Evolutionary conservation across 2,888 invertebrate species (phyloP).

Genomic region (Ephialtes manifestator): DNA sequence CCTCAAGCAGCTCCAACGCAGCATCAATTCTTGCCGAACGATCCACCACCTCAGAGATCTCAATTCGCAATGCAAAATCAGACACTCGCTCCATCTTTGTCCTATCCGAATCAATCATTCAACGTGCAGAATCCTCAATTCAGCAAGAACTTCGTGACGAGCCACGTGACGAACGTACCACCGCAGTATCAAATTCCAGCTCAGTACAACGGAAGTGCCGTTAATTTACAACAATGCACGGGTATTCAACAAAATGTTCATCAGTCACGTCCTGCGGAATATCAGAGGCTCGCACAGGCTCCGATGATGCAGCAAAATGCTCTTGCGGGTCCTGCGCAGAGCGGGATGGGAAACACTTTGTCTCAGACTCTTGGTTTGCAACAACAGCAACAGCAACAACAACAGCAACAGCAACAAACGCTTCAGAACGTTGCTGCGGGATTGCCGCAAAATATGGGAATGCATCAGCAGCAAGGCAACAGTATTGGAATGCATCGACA

Average conservation of each 20-base stretch:
- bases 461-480: conserved; percentile 72
- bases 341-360: conserved; percentile 39
- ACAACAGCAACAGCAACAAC: conserved; percentile 55
- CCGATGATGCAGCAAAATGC: conserved; percentile 51
- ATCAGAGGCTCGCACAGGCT: conserved; percentile 59
- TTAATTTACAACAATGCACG: conserved; percentile 54
- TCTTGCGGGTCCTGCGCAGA: conserved; percentile 38
- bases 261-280: conserved; percentile 52
- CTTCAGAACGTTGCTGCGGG: conserved; percentile 58
- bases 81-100: conserved; percentile 68
- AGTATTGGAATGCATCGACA: conserved; percentile 74
- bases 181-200: conserved; percentile 67
- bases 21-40: conserved; percentile 56
- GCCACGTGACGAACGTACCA: conserved; percentile 70
- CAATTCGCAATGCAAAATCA: conserved; percentile 64
- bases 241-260: conserved; percentile 64
- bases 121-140: conserved; percentile 82
- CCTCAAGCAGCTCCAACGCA: conserved; percentile 41
- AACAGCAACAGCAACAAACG: conserved; percentile 62
- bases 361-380: conserved; percentile 57
- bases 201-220: conserved; percentile 58
- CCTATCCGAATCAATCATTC: conserved; percentile 78
- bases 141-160: conserved; percentile 78
- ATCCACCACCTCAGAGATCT: conserved; percentile 50
- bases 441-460: conserved; percentile 71